These are phyloP conservation scores for Salvelinus sp. DNA, from an alignment of 2,113 vertebrate species.

Conservation along the genomic window DNA sequence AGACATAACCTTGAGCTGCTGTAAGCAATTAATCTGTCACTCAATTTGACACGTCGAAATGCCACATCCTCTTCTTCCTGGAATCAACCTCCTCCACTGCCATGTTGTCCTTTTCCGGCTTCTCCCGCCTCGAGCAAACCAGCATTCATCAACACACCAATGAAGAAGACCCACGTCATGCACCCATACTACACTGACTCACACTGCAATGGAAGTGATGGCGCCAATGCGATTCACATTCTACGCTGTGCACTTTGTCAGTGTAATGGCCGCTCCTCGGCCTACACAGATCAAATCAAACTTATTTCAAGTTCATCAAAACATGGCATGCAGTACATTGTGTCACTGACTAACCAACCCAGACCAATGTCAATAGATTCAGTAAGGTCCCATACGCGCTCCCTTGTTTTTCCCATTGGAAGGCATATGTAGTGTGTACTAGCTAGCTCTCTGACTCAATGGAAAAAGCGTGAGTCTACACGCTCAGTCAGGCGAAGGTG, in stretches of 20 bases:
- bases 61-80: background rate
- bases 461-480: conserved; percentile 31
- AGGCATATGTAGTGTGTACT: conserved; percentile 11
- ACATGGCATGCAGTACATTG: background rate
- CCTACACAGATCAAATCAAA: too few species aligned
- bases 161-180: background rate
- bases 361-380: background rate
- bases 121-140: background rate
- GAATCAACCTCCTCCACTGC: too few species aligned
- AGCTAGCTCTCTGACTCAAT: conserved; percentile 24
- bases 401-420: background rate
- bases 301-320: too few species aligned
- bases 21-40: too few species aligned
- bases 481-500: conserved; percentile 12
- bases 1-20: too few species aligned
- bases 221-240: background rate
- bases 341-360: background rate
- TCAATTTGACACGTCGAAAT: background rate
- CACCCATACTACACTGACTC: too few species aligned
- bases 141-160: background rate
- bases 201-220: background rate
- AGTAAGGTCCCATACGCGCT: conserved; percentile 1
- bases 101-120: background rate
- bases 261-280: too few species aligned
- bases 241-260: background rate